Percentiles rank a stretch among this genome's conserved stretches.
Evolutionary conservation across 1,140 invertebrate genomes (phyloP).

Genomic region (Drosophila dunni): DNA sequence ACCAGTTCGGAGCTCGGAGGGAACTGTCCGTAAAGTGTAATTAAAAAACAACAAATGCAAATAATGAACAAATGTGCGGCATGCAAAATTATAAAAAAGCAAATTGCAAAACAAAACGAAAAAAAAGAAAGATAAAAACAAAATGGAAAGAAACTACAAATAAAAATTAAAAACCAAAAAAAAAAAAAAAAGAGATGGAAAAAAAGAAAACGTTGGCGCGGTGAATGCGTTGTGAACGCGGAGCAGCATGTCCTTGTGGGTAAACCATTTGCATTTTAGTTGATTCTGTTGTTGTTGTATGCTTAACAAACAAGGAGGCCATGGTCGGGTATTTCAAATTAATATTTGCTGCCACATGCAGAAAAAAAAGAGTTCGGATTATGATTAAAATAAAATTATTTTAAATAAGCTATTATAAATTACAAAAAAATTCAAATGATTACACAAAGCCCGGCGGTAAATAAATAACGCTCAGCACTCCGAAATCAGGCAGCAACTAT

Average conservation of each 20-base stretch:
- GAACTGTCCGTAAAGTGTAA: constrained; percentile 54
- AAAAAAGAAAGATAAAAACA: constrained; percentile 1
- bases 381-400: constrained; percentile 38
- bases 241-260: constrained; percentile 60
- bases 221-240: constrained; percentile 44
- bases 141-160: constrained; percentile 29
- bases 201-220: constrained; percentile 29
- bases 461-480: constrained; percentile 29
- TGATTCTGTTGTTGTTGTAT: constrained; percentile 51
- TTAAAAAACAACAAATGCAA: constrained; percentile 76
- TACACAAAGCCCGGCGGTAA: constrained; percentile 22
- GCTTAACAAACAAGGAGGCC: constrained; percentile 49
- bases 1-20: constrained; percentile 11
- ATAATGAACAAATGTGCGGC: constrained; percentile 40
- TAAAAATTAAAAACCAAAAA: constrained; percentile 42
- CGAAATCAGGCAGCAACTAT: constrained; percentile 25
- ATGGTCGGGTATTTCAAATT: constrained; percentile 45
- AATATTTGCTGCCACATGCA: constrained; percentile 49
- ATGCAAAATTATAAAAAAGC: constrained; percentile 46
- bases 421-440: constrained; percentile 12
- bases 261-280: constrained; percentile 35
- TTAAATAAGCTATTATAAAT: constrained; percentile 37
- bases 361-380: constrained; percentile 23
- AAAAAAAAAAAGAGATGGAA: constrained; percentile 22
- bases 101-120: constrained; percentile 39